Conservation (phyloP, 2,888 invertebrate genomes). For the Diarsia rubi region DNA sequence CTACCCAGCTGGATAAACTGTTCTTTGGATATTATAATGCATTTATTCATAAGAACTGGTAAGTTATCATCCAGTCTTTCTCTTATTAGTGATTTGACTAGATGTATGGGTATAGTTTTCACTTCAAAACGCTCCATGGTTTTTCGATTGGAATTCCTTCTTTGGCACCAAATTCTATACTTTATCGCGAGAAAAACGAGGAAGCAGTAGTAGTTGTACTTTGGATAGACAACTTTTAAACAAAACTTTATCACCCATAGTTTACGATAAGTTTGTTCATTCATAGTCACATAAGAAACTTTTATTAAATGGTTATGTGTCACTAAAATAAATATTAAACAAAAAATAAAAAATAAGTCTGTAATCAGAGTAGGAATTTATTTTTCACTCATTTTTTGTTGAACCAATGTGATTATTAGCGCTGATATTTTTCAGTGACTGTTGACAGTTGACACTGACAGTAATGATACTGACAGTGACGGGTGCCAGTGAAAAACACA, state of each 20-base stretch:
- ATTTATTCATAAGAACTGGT: slow-evolving; percentile 80
- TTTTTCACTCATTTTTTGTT: slow-evolving; percentile 40
- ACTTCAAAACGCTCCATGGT: slow-evolving; percentile 78
- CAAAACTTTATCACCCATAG: slow-evolving; percentile 88
- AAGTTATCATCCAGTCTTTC: slow-evolving; percentile 77
- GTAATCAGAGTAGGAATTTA: slow-evolving; percentile 6
- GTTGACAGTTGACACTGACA: slow-evolving; percentile 16
- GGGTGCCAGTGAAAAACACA: too few relatives aligned
- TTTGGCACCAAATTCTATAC: slow-evolving; percentile 80
- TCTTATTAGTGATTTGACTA: slow-evolving; percentile 73
- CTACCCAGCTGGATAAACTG: slow-evolving; percentile 83
- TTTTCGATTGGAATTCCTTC: slow-evolving; percentile 55
- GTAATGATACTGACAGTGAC: slow-evolving; percentile 5
- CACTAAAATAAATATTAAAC: slow-evolving; percentile 39
- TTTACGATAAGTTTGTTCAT: slow-evolving; percentile 77
- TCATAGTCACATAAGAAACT: slow-evolving; percentile 78
- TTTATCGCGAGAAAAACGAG: slow-evolving; percentile 86
- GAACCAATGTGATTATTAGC: neutral
- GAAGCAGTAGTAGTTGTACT: slow-evolving; percentile 85
- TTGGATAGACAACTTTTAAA: slow-evolving; percentile 87
- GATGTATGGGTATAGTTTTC: slow-evolving; percentile 76
- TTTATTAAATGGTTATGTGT: slow-evolving; percentile 8
- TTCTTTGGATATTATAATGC: slow-evolving; percentile 83
- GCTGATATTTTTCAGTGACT: neutral
- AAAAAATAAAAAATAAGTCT: slow-evolving; percentile 18